A percentile compares a stretch with the other conserved stretches of the same genome.
phyloP scores from a whole-genome alignment of 2,797 vertebrate genomes.

The Ciconia nigra region DNA sequence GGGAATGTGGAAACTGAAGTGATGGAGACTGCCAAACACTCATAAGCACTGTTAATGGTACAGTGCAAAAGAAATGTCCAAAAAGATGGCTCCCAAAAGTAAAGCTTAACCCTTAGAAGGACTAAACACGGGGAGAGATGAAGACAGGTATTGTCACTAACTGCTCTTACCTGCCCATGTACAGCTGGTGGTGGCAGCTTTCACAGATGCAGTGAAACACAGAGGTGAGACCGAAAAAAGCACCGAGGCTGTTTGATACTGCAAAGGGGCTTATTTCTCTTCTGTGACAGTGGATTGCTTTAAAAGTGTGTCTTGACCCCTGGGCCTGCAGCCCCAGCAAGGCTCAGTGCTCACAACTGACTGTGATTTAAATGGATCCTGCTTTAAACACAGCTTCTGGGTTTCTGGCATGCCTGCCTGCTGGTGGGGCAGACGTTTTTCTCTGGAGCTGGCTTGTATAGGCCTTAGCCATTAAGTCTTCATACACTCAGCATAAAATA shows the following conservation, averaged over 20 bases:
- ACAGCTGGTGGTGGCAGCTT: background rate
- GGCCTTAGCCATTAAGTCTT: background rate
- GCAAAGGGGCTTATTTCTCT: background rate
- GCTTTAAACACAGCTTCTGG: background rate
- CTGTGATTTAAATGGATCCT: background rate
- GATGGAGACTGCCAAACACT: background rate
- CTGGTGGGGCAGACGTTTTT: background rate
- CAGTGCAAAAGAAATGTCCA: background rate
- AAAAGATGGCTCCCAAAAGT: background rate
- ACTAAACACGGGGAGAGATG: background rate
- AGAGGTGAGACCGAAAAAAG: background rate
- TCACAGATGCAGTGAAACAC: background rate
- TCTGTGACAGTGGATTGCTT: background rate
- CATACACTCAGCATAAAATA: background rate
- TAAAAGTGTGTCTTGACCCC: fast-evolving
- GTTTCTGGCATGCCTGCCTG: background rate
- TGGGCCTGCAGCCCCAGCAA: background rate
- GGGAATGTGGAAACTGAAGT: background rate
- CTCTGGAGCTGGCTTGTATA: background rate
- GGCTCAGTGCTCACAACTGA: background rate
- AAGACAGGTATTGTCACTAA: background rate
- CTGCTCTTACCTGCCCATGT: background rate
- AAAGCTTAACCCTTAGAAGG: background rate
- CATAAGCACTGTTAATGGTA: background rate
- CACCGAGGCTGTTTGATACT: fast-evolving